A percentile compares a stretch with the other conserved stretches of the same genome.
phyloP scores from a whole-genome alignment of 2,113 vertebrate genomes.

The Lanius ludovicianus region DNA sequence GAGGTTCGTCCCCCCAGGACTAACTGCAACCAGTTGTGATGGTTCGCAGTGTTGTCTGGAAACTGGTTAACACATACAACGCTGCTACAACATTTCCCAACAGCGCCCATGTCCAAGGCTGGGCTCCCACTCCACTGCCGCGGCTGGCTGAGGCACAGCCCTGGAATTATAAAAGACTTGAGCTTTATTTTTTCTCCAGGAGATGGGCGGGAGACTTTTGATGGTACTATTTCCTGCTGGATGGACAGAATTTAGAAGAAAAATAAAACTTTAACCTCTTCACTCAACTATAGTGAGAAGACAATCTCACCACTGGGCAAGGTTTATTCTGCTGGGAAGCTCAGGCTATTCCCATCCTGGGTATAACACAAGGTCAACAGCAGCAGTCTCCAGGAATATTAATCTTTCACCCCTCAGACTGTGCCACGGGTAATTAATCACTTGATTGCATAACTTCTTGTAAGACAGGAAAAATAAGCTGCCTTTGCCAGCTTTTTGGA shows the following conservation, averaged over 20 bases:
- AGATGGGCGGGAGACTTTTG: conserved; percentile 40
- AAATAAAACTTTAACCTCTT: conserved; percentile 64
- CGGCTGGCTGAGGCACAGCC: background rate
- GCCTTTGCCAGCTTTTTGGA: conserved; percentile 60
- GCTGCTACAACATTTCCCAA: background rate
- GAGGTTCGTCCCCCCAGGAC: background rate
- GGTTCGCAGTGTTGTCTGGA: background rate
- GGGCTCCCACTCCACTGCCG: background rate
- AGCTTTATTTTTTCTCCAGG: conserved; percentile 1
- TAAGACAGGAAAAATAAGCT: conserved; percentile 72
- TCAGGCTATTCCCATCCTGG: conserved; percentile 51
- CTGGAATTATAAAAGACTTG: background rate
- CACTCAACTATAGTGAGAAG: conserved; percentile 37
- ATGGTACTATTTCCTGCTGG: conserved; percentile 52
- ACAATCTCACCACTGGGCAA: conserved; percentile 38
- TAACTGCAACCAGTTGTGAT: background rate
- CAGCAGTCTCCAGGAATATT: conserved; percentile 69
- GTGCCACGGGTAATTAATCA: conserved; percentile 68
- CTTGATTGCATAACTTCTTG: conserved; percentile 71
- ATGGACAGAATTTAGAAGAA: conserved; percentile 48
- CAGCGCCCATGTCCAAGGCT: background rate
- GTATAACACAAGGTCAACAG: conserved; percentile 66
- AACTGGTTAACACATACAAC: background rate
- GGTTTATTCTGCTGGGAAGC: conserved; percentile 59
- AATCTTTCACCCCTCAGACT: conserved; percentile 67